Conservation (phyloP, 2,797 vertebrate species). For the Cuniculus paca region DNA sequence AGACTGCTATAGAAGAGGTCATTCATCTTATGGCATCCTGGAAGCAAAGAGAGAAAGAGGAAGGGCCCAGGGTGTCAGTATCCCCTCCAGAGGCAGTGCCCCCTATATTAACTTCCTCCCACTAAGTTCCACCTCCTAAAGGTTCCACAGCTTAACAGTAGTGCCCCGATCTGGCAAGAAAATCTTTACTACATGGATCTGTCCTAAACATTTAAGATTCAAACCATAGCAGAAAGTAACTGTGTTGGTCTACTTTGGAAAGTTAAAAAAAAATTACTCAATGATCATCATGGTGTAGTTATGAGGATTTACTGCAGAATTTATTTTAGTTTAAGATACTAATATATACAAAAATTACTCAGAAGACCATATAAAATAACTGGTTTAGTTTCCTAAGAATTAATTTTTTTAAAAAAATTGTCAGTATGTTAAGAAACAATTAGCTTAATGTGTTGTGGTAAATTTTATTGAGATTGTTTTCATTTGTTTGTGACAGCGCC, state of each 20-base stretch:
- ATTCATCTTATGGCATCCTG: background rate
- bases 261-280: background rate
- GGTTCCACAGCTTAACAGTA: background rate
- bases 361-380: conserved; percentile 4
- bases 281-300: background rate
- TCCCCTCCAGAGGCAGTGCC: background rate
- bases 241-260: conserved; percentile 43
- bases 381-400: conserved; percentile 31
- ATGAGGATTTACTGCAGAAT: conserved; percentile 1
- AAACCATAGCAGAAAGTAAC: background rate
- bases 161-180: background rate
- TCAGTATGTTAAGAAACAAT: background rate
- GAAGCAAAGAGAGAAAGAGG: background rate
- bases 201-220: background rate
- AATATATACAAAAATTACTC: background rate
- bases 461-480: conserved; percentile 14
- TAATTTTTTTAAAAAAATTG: background rate
- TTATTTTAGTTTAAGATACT: background rate
- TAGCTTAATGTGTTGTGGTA: conserved; percentile 25
- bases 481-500: background rate
- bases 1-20: no score
- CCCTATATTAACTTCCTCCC: background rate
- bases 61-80: background rate
- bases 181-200: background rate
- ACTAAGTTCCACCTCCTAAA: background rate